Percentiles rank a stretch among this genome's conserved stretches.
phyloP scores from a whole-genome alignment of 1,140 invertebrate genomes.

The Zaprionus inermis region DNA sequence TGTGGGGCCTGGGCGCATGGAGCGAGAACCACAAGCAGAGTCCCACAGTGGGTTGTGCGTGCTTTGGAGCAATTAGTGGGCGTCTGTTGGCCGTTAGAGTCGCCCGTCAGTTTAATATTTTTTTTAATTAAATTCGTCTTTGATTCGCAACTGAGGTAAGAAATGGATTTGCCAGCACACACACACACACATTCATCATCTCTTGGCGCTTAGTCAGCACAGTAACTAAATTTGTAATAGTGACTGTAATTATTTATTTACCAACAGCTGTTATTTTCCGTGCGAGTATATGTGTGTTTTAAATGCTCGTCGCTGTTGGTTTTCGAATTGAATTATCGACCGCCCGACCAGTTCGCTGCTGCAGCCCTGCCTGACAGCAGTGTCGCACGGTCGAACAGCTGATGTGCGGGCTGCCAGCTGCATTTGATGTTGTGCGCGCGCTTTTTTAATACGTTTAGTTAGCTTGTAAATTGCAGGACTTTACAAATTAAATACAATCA shows the following conservation, averaged over 20 bases:
- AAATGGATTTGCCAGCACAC: neutral
- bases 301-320: neutral
- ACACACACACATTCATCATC: conserved; percentile 3
- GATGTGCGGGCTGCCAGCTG: conserved; percentile 32
- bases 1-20: conserved; percentile 1
- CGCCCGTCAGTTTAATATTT: neutral
- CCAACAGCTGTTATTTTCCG: conserved; percentile 8
- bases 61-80: conserved; percentile 42
- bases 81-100: conserved; percentile 5
- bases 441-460: conserved; percentile 6
- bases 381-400: conserved; percentile 35
- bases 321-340: conserved; percentile 15
- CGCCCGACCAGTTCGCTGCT: neutral
- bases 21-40: neutral
- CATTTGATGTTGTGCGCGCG: conserved; percentile 15
- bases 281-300: no score
- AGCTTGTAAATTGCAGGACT: neutral
- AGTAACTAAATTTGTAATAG: neutral
- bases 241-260: conserved; percentile 11
- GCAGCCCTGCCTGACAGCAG: conserved; percentile 34
- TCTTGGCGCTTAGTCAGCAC: neutral
- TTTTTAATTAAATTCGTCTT: conserved; percentile 6
- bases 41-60: conserved; percentile 28
- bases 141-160: neutral
- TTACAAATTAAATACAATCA: neutral